These are phyloP conservation scores for Vandiemenella viatica DNA, from an alignment of 2,888 invertebrate genomes.

Conservation along the genomic window DNA sequence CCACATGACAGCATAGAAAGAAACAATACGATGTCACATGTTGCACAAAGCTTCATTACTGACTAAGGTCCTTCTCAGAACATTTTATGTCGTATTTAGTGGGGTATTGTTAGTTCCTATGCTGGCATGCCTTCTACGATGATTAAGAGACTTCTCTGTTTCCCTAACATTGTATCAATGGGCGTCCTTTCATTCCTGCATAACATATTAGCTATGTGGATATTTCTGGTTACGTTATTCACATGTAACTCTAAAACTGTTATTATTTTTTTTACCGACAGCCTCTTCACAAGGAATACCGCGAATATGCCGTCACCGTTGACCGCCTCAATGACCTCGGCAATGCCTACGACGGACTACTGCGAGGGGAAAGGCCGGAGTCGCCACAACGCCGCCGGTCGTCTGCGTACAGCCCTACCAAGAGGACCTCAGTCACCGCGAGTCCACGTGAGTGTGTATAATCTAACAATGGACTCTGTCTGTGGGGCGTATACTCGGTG, in stretches of 20 bases:
- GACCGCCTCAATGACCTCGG: conserved; percentile 87
- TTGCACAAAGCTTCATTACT: too few relatives aligned
- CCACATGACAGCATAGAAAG: too few relatives aligned
- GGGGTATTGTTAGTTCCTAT: too few relatives aligned
- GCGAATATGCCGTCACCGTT: conserved; percentile 69
- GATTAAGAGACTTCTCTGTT: too few relatives aligned
- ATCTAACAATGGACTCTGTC: not conserved
- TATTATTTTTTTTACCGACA: conserved; percentile 19
- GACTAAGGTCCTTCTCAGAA: too few relatives aligned
- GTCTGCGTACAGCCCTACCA: conserved; percentile 67
- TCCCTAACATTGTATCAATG: too few relatives aligned
- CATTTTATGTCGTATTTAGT: too few relatives aligned
- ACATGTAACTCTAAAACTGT: not conserved
- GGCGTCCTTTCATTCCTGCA: not conserved
- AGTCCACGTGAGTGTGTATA: conserved; percentile 48
- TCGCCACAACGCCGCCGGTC: conserved; percentile 59
- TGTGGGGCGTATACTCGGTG: too few relatives aligned
- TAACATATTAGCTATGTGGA: not conserved
- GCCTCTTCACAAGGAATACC: conserved; percentile 76
- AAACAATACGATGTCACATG: too few relatives aligned
- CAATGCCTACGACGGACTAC: conserved; percentile 65
- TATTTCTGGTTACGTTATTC: not conserved
- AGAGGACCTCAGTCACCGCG: conserved; percentile 42
- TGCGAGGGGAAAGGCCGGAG: conserved; percentile 61
- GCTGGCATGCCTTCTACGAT: too few relatives aligned